A percentile compares a stretch with the other conserved stretches of the same genome.
Evolutionary conservation across 2,797 vertebrate species (phyloP).

Genomic region (Chaenodraco wilsoni): DNA sequence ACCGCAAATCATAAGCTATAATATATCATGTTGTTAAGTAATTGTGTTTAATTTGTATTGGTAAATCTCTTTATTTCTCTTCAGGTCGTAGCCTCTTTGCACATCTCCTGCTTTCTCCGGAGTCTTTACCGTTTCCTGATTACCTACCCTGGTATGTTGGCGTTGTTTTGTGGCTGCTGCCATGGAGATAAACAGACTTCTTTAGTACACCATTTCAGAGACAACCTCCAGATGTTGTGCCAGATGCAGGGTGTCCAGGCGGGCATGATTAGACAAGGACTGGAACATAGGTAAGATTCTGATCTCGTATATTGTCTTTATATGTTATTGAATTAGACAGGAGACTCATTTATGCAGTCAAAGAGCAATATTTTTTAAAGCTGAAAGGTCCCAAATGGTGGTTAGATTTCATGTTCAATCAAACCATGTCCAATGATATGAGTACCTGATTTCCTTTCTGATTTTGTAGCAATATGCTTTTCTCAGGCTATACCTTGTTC

Average conservation of each 20-base stretch:
- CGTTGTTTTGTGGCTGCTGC: constrained; percentile 70
- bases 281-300: constrained; percentile 69
- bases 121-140: constrained; percentile 51
- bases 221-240: constrained; percentile 78
- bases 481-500: not conserved
- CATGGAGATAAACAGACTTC: constrained; percentile 80
- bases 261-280: constrained; percentile 61
- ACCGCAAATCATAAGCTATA: not conserved
- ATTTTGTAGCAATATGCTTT: constrained; percentile 12
- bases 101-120: constrained; percentile 38
- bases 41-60: not conserved
- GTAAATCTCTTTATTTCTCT: constrained; percentile 11
- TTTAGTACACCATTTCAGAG: constrained; percentile 70
- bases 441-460: not conserved
- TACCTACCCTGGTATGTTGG: constrained; percentile 76
- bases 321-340: not conserved
- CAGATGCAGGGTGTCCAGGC: constrained; percentile 58
- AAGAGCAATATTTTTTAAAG: constrained; percentile 2
- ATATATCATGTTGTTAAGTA: not conserved
- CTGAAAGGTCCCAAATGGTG: not conserved
- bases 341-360: not conserved
- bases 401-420: constrained; percentile 3
- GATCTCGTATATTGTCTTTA: not conserved
- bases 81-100: constrained; percentile 38
- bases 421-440: not conserved